Percentiles rank a stretch among this genome's conserved stretches.
Evolutionary conservation across 2,113 vertebrate genomes (phyloP).

Genomic region (Lutjanus erythropterus): DNA sequence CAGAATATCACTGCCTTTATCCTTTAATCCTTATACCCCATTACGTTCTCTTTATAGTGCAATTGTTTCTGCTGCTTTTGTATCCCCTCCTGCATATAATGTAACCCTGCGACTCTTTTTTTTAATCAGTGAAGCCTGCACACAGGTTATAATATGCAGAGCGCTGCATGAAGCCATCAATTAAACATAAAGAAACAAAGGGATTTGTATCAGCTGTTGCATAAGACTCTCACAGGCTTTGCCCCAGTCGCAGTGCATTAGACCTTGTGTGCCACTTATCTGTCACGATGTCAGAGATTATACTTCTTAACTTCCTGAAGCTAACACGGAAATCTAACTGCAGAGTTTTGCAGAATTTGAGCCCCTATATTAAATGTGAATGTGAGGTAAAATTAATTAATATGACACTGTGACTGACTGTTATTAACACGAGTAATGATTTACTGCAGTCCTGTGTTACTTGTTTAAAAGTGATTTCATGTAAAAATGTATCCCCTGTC

Average conservation of each 20-base stretch:
- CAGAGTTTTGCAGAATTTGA: background rate
- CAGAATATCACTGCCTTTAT: background rate
- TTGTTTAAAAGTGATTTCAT: background rate
- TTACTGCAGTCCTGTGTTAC: background rate
- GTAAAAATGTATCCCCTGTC: background rate
- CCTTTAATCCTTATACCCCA: background rate
- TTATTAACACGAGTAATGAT: background rate
- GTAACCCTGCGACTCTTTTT: background rate
- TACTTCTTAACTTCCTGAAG: constrained; percentile 1
- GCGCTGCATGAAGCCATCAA: constrained; percentile 2
- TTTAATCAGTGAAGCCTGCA: background rate
- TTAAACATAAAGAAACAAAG: constrained; percentile 31
- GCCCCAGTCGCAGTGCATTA: constrained; percentile 1
- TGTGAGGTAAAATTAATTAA: background rate
- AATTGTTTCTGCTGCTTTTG: background rate
- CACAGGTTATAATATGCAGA: background rate
- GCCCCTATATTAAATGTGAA: background rate
- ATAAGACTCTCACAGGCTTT: constrained; percentile 21
- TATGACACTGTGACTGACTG: background rate
- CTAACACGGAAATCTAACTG: background rate
- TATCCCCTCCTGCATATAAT: background rate
- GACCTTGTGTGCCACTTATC: constrained; percentile 6
- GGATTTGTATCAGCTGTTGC: constrained; percentile 33
- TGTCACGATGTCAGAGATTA: constrained; percentile 21
- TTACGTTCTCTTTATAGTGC: background rate